A percentile compares a stretch with the other conserved stretches of the same genome.
These are phyloP conservation scores for Sphaerophoria rueppellii DNA, from an alignment of 2,888 invertebrate genomes.

Conservation along the genomic window DNA sequence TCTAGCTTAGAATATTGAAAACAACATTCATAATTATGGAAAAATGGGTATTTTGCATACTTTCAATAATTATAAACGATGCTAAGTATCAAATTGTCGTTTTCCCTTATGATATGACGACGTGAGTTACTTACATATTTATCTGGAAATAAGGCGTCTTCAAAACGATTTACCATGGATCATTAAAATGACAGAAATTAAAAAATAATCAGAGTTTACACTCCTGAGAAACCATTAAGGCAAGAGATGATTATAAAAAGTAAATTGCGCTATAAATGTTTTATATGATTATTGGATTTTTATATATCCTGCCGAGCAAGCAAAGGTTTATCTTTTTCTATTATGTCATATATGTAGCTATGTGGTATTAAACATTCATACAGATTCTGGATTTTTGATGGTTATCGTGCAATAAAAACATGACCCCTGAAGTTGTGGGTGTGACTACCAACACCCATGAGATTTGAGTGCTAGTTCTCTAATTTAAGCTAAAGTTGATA, in stretches of 20 bases:
- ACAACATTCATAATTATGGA: too few relatives aligned
- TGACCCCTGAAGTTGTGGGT: too few relatives aligned
- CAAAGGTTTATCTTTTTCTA: slow-evolving; percentile 16
- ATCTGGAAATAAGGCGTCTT: slow-evolving; percentile 26
- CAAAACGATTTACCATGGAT: slow-evolving; percentile 44
- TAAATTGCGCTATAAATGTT: slow-evolving; percentile 42
- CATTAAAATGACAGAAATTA: slow-evolving; percentile 47
- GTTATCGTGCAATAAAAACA: background rate
- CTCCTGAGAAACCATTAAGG: slow-evolving; percentile 20
- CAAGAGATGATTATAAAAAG: slow-evolving; percentile 31
- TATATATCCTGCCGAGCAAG: slow-evolving; percentile 11
- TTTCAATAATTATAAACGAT: too few relatives aligned
- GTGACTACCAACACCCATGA: too few relatives aligned
- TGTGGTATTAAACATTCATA: background rate
- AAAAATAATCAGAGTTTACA: slow-evolving; percentile 49
- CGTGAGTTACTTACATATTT: background rate
- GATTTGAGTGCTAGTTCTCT: too few relatives aligned
- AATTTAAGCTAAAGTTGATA: too few relatives aligned
- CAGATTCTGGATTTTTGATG: slow-evolving; percentile 12
- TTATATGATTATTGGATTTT: slow-evolving; percentile 56
- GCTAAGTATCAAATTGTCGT: too few relatives aligned
- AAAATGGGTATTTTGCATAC: too few relatives aligned
- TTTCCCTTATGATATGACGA: too few relatives aligned
- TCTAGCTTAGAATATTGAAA: too few relatives aligned
- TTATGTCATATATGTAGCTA: slow-evolving; percentile 8